phyloP scores from a whole-genome alignment of 2,797 vertebrate genomes.

The Momotus momota region DNA sequence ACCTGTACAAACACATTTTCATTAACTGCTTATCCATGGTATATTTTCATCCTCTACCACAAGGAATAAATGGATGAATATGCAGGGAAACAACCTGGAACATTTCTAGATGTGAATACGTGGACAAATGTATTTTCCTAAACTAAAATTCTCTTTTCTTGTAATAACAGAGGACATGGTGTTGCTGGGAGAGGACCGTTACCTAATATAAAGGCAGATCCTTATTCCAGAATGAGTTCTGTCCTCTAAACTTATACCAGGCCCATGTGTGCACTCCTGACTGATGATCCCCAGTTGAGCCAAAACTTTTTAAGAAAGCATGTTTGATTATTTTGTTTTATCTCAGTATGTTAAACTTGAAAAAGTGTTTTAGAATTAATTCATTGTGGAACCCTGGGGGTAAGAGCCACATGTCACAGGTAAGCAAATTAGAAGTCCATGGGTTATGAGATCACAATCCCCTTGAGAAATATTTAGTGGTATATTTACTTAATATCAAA shows the following conservation, averaged over 20 bases:
- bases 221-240: not conserved
- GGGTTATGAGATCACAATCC: slow-evolving; percentile 80
- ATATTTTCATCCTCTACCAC: not conserved
- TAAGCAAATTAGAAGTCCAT: slow-evolving; percentile 82
- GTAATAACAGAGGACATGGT: not conserved
- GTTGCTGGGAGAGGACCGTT: not conserved
- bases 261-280: not conserved
- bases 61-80: not conserved
- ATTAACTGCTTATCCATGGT: not conserved
- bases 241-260: not conserved
- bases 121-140: not conserved
- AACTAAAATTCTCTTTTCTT: not conserved
- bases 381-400: slow-evolving; percentile 51
- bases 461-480: slow-evolving; percentile 80
- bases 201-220: not conserved
- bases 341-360: slow-evolving; percentile 43
- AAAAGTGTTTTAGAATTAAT: slow-evolving; percentile 71
- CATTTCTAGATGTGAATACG: rapidly evolving
- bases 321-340: slow-evolving; percentile 46
- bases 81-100: not conserved
- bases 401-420: slow-evolving; percentile 76
- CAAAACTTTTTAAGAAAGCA: not conserved
- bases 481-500: slow-evolving; percentile 86
- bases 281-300: not conserved
- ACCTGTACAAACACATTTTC: not conserved